phyloP scores from a whole-genome alignment of 2,113 vertebrate genomes.

The Antennarius striatus region DNA sequence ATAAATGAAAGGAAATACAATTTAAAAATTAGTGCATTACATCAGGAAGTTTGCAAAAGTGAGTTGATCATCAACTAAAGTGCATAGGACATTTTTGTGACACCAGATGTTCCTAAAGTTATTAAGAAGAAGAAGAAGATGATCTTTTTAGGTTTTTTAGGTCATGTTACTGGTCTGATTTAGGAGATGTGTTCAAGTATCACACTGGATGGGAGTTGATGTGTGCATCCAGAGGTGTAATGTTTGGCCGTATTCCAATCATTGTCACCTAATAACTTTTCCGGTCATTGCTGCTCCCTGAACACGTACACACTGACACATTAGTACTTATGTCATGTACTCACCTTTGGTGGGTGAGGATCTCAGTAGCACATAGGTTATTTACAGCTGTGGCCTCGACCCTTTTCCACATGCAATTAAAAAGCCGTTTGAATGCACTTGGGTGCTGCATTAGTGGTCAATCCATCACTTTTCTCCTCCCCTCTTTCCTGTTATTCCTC shows the following conservation, averaged over 20 bases:
- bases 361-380: slow-evolving; percentile 26
- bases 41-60: too few species aligned
- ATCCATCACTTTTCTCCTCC: background rate
- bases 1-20: too few species aligned
- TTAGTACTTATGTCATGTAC: background rate
- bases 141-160: too few species aligned
- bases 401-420: slow-evolving; percentile 46
- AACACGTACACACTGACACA: background rate
- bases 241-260: background rate
- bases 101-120: too few species aligned
- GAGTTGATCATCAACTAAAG: too few species aligned
- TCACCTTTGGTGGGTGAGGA: background rate
- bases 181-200: background rate
- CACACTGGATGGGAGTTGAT: background rate
- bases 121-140: too few species aligned
- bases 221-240: background rate
- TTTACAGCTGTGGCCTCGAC: slow-evolving; percentile 37
- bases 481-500: slow-evolving; percentile 4
- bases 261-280: background rate
- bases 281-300: slow-evolving; percentile 4
- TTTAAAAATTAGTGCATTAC: too few species aligned
- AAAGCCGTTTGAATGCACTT: slow-evolving; percentile 29
- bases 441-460: slow-evolving; percentile 18
- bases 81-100: too few species aligned
- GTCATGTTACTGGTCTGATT: background rate